Evolutionary conservation across 2,113 vertebrate genomes (phyloP), one percentile per base, ranked within the genome.

Genomic region (Neoarius graeffei): DNA sequence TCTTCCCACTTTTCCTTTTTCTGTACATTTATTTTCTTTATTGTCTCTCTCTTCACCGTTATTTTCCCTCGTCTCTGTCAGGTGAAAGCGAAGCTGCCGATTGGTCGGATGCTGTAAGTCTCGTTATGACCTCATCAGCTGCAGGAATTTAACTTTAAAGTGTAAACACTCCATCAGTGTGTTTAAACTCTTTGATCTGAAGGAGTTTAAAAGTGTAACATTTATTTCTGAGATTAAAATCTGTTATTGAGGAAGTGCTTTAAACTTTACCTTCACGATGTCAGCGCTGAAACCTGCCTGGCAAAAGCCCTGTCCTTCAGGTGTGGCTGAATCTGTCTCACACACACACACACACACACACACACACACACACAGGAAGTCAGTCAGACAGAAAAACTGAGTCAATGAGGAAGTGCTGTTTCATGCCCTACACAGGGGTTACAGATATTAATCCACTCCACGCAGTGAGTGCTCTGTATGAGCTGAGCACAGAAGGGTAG

Each of bases 271-370:
- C 96, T 98, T 97, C 19, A 98, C 95, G 88, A 99, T 97, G 91
- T 99, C 97, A 80, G 95, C 97, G 81, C 98, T 99, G 95, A 99
- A 99, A 90, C 98, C 98, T 74, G 98, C 98, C 94, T 99, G 98
- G 93, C 98, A 99, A 95, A 99, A 99, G 19, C 98, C 98, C 93
- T 99, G 98, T 3, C 98, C 97, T 86, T 98, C 97, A 57, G 98
- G 97, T 71, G 97, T 96, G 5, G 91, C 95, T 48, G 94, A 95
- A 81, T 50, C 98, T 99, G 93, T 6, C 85, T 35, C 0, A 83
- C 17, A 88, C 59, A 64, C 69, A 69, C 79, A 83, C 35, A 82
- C 52, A 48, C 25, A 77, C 23, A 86, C 8, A 77, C 25, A 85
- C 59, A 73, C 9, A 73, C 60, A 48, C 76, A 74, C 35, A 57